Percentiles rank a stretch among this genome's conserved stretches.
Conservation (phyloP, 1,140 invertebrate species). For the Drosophila ananassae region DNA sequence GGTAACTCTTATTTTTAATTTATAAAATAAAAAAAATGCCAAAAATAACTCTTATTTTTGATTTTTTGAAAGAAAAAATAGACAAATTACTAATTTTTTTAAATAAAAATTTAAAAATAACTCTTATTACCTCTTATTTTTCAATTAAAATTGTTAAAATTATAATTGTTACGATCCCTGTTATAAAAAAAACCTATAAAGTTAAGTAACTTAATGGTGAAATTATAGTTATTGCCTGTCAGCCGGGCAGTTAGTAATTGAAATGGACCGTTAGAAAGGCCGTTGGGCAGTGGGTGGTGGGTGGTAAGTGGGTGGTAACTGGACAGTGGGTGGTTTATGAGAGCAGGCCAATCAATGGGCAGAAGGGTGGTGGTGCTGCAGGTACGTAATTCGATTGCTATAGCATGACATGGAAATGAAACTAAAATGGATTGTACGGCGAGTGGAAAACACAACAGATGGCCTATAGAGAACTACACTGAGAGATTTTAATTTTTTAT, state of each 20-base stretch:
- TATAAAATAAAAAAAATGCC: too few species aligned
- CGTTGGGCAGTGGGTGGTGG: too few species aligned
- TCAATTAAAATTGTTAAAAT: not conserved
- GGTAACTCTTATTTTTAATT: too few species aligned
- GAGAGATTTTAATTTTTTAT: too few species aligned
- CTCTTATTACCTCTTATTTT: too few species aligned
- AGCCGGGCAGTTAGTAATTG: constrained; percentile 29
- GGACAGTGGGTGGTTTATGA: constrained; percentile 6
- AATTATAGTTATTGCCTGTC: constrained; percentile 26
- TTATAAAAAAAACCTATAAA: too few species aligned
- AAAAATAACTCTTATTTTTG: too few species aligned
- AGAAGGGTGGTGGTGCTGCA: not conserved
- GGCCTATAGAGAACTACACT: not conserved
- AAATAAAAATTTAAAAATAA: too few species aligned
- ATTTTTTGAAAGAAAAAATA: too few species aligned
- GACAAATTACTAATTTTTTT: too few species aligned
- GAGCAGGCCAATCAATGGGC: constrained; percentile 8
- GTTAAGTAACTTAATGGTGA: not conserved
- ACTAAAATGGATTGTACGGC: constrained; percentile 41
- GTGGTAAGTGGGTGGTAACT: not conserved
- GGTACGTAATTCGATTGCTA: constrained; percentile 6
- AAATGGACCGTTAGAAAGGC: constrained; percentile 24
- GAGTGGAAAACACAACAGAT: constrained; percentile 21
- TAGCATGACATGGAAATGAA: constrained; percentile 44
- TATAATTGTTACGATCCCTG: too few species aligned